phyloP scores from a whole-genome alignment of 2,888 invertebrate species.

The Norana najaformis region DNA sequence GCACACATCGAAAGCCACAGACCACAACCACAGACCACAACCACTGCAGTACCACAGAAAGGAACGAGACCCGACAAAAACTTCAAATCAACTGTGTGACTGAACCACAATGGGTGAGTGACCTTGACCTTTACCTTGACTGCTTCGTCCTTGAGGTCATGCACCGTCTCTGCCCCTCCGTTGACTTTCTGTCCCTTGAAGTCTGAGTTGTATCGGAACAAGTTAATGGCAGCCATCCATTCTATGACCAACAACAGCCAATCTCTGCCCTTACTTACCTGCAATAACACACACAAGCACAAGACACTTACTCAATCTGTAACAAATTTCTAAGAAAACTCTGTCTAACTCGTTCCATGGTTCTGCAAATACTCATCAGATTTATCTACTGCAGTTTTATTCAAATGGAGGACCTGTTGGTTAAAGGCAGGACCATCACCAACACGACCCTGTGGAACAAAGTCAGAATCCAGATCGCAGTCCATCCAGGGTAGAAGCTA shows the following conservation, averaged over 20 bases:
- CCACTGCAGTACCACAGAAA: not conserved
- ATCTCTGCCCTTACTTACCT: not conserved
- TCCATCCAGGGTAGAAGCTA: not conserved
- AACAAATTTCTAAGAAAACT: too few relatives aligned
- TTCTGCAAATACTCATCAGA: too few relatives aligned
- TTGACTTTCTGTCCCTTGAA: conserved; percentile 15
- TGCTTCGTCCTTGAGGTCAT: not conserved
- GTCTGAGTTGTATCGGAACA: conserved; percentile 10
- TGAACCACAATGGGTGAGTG: not conserved
- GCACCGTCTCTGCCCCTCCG: not conserved
- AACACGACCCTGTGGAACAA: not conserved
- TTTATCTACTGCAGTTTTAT: too few relatives aligned
- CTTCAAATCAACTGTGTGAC: not conserved
- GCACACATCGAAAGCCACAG: not conserved
- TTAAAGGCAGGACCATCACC: not conserved
- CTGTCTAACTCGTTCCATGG: too few relatives aligned
- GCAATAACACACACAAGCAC: not conserved
- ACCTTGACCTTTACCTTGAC: not conserved
- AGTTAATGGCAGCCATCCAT: conserved; percentile 22
- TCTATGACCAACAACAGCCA: not conserved
- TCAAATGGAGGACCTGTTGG: too few relatives aligned
- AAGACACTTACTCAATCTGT: too few relatives aligned
- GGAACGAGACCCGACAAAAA: not conserved
- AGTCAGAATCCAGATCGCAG: not conserved
- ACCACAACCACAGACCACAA: not conserved